Base-by-base conservation (phyloP, 2,113 vertebrate genomes). In the Ceyx margarethae region DNA sequence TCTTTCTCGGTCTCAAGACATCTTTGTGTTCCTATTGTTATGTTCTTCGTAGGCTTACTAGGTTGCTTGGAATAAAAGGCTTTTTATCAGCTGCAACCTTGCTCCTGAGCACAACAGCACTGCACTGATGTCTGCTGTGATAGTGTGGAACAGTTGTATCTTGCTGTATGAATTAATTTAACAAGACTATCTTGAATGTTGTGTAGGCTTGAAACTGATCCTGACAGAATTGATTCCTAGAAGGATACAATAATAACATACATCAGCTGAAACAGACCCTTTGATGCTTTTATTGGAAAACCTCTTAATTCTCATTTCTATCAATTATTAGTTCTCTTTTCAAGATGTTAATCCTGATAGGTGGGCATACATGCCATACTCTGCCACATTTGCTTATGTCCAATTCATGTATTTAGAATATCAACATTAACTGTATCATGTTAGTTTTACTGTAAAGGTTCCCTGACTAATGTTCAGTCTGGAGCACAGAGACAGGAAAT, bases 311-410 rank as follows among this genome's bases (percentile, higher is more conserved):
- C 9, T 92, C 4, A 31, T 60, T 9, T 90, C 8, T 62, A 22
- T 40, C 14, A 4, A 1, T 5, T 61, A 31, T 3, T 2, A 91
- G 65, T 12, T 84, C 17, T 54, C 15, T 71, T 92, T 77, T 67
- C 42, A 64, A 5, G 13, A 60, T 45, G 7, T 10, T 42, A 45
- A 46, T 78, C 42, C 6, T 5, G 35, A 2, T 3, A 74, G 58
- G n/a, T 51, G 20, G 0, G 11, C 9, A 6, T 29, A 1, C 2
- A 4, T 21, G 4, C 15, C 2, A 8, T 45, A 20, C 10, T 57
- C 21, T 35, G n/a, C 15, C 2, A 1, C 1, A 0, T 71, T 84
- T 81, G 8, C 9, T 51, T 92, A 23, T 23, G 22, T 5, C 67
- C 13, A 31, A 67, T 80, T 87, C 15, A 12, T 2, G 1, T 65